These are phyloP conservation scores for Aphidoletes aphidimyza DNA, from an alignment of 2,888 invertebrate species.

Conservation along the genomic window DNA sequence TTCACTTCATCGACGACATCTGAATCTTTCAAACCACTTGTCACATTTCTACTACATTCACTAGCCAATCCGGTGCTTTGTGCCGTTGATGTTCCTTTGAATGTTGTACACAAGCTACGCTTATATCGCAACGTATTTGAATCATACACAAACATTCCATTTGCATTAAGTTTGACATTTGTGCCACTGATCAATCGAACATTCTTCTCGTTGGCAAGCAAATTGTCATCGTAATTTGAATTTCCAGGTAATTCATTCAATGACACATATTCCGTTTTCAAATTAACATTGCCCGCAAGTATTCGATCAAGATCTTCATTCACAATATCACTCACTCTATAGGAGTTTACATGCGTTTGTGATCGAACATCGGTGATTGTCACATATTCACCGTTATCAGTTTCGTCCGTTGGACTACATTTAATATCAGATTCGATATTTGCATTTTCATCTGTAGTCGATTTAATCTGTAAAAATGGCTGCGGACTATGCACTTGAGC, in stretches of 20 bases:
- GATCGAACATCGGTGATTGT: conserved; percentile 85
- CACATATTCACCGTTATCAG: conserved; percentile 83
- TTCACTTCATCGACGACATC: not conserved
- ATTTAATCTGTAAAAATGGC: not conserved
- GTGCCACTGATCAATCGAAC: conserved; percentile 12
- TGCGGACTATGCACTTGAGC: not conserved
- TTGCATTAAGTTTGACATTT: conserved; percentile 21
- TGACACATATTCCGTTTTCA: conserved; percentile 83
- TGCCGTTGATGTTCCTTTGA: not conserved
- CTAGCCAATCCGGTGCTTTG: not conserved
- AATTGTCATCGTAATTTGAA: conserved; percentile 59
- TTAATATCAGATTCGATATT: not conserved
- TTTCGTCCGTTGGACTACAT: conserved; percentile 56
- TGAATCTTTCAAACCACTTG: not conserved
- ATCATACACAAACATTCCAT: conserved; percentile 34
- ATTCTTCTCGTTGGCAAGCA: conserved; percentile 47
- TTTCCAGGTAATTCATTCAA: conserved; percentile 78
- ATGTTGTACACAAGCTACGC: conserved; percentile 2
- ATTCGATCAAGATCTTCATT: conserved; percentile 73
- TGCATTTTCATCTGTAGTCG: conserved; percentile 57
- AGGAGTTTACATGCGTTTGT: conserved; percentile 67
- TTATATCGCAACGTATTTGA: not conserved
- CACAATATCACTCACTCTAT: conserved; percentile 76
- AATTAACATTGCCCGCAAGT: conserved; percentile 71
- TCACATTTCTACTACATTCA: not conserved